Conservation (phyloP, 1,140 invertebrate species). For the Theocolax elegans region DNA sequence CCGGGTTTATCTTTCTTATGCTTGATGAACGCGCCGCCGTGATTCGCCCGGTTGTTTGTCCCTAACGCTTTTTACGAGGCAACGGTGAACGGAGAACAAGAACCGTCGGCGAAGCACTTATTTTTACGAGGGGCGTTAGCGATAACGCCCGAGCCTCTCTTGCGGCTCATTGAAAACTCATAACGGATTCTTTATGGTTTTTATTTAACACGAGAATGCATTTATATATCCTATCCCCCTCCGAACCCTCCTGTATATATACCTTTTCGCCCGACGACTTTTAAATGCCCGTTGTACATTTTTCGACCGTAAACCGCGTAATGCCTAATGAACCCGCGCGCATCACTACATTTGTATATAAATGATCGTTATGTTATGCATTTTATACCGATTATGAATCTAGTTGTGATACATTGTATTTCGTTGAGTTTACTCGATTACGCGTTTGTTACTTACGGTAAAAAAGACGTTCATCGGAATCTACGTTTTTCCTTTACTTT, state of each 20-base stretch:
- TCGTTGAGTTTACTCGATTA: neutral
- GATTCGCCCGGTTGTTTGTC: slow-evolving; percentile 12
- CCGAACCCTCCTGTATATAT: neutral
- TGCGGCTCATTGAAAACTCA: slow-evolving; percentile 45
- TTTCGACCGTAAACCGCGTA: neutral
- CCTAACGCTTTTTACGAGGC: neutral
- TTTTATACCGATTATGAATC: neutral
- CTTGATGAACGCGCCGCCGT: neutral
- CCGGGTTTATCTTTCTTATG: neutral
- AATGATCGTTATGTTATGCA: too few relatives aligned
- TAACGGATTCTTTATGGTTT: slow-evolving; percentile 33
- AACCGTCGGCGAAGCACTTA: slow-evolving; percentile 19
- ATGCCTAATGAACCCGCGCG: neutral
- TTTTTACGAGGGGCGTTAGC: slow-evolving; percentile 25
- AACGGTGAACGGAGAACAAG: slow-evolving; percentile 16
- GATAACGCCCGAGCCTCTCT: slow-evolving; percentile 8
- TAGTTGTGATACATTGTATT: neutral
- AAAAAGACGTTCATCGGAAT: neutral
- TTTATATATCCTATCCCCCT: neutral
- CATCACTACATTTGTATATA: too few relatives aligned
- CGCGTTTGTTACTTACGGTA: neutral
- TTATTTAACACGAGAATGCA: slow-evolving; percentile 22
- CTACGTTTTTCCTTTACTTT: neutral
- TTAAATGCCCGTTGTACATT: slow-evolving; percentile 4
- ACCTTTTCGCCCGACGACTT: too few relatives aligned